These are phyloP conservation scores for Psilopsiagon aurifrons DNA, from an alignment of 2,113 vertebrate genomes.

Conservation along the genomic window DNA sequence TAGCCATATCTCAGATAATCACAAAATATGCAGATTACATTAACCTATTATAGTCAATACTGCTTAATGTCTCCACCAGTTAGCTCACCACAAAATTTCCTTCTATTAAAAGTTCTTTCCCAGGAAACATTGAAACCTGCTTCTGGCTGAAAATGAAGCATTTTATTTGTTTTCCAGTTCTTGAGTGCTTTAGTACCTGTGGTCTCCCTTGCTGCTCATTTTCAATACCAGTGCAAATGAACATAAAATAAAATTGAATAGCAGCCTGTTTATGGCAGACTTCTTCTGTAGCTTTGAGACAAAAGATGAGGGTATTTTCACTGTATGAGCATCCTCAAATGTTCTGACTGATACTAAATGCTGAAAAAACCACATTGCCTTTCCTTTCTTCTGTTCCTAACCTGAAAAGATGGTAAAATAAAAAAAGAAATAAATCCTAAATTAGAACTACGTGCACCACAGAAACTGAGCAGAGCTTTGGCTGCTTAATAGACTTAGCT, in stretches of 20 bases:
- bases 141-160: slow-evolving; percentile 28
- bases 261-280: slow-evolving; percentile 8
- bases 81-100: not conserved
- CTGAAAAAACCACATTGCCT: not conserved
- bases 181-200: slow-evolving; percentile 29
- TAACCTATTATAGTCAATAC: not conserved
- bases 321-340: not conserved
- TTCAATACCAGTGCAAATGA: slow-evolving; percentile 47
- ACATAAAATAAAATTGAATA: slow-evolving; percentile 20
- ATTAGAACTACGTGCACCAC: not conserved
- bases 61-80: not conserved
- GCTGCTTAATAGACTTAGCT: not conserved
- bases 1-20: not conserved
- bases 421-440: not conserved
- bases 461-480: not conserved
- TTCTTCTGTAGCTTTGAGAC: not conserved
- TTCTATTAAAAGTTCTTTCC: not conserved
- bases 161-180: slow-evolving; percentile 40
- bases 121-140: not conserved
- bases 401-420: not conserved
- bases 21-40: slow-evolving; percentile 23
- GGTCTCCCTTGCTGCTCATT: slow-evolving; percentile 36
- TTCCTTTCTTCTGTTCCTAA: not conserved
- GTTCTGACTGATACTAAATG: not conserved
- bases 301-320: slow-evolving; percentile 17